Percentiles rank a stretch among this genome's conserved stretches.
These are phyloP conservation scores for Thunnus thynnus DNA, from an alignment of 2,113 vertebrate species.

Conservation along the genomic window DNA sequence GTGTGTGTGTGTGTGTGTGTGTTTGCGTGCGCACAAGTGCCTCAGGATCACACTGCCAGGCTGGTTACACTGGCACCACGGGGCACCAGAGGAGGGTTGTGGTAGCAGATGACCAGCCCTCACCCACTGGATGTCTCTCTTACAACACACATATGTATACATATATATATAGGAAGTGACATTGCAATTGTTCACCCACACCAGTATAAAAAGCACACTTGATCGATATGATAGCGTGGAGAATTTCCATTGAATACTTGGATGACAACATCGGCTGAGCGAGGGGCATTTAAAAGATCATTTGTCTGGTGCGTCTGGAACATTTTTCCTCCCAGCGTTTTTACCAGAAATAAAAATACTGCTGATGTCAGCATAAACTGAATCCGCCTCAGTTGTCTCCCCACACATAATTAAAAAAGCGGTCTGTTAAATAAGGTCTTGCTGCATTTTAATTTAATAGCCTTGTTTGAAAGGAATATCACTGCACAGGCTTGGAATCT, in stretches of 20 bases:
- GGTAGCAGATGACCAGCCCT: slow-evolving; percentile 47
- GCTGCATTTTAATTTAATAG: slow-evolving; percentile 48
- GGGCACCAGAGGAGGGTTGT: slow-evolving; percentile 57
- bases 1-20: slow-evolving; percentile 35
- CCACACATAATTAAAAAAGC: slow-evolving; percentile 60
- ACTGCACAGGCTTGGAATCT: slow-evolving; percentile 11
- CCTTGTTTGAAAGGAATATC: slow-evolving; percentile 35
- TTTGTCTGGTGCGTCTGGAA: slow-evolving; percentile 61
- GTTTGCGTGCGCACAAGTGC: slow-evolving; percentile 2
- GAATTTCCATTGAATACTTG: slow-evolving; percentile 54
- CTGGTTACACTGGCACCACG: slow-evolving; percentile 72
- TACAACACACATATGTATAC: not conserved
- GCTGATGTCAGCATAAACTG: slow-evolving; percentile 51
- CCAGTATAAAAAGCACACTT: not conserved
- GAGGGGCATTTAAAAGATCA: slow-evolving; percentile 63
- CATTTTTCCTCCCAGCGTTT: slow-evolving; percentile 44
- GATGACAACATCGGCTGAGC: slow-evolving; percentile 40
- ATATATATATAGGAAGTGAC: slow-evolving; percentile 11
- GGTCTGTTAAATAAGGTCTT: slow-evolving; percentile 45
- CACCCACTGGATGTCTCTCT: slow-evolving; percentile 13
- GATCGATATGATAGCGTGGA: not conserved
- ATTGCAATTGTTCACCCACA: not conserved
- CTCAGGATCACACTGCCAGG: slow-evolving; percentile 39
- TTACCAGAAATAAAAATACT: slow-evolving; percentile 46
- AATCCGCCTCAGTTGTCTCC: slow-evolving; percentile 36